Base-by-base conservation (phyloP, 1,140 invertebrate genomes). In the Monochamus saltuarius region DNA sequence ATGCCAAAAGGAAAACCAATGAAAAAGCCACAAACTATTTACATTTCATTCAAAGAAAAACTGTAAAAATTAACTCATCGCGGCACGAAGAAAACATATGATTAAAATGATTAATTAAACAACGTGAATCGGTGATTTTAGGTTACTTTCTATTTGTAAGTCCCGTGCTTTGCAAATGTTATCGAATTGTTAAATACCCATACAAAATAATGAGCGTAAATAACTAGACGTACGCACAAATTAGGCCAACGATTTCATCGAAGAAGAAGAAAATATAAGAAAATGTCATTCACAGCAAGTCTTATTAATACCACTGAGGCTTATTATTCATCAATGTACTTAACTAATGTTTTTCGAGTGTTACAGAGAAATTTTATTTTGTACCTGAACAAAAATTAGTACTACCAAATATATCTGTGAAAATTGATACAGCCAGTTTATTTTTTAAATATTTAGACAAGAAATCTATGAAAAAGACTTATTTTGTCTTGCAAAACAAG, bases 91-190 rank as follows among this genome's bases (percentile, higher is more conserved):
- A 40, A 16, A 13, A 11, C 19, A 22, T n/a, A 19, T 19, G 45
- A 47, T 29, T 47, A 22, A 19, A 47, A 22, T 16, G 11, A 47
- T 47, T 47, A 22, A 22, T 16, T 17, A 22, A 19, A 22, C 13
- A n/a, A 47, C 17, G 16, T 16, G 45, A 47, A 47, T 47, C 45
- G 45, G 45, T 47, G 16, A 47, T 47, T 47, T 47, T 47, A 47
- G 45, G 45, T 47, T 47, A 47, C 45, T 47, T 47, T 47, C 45
- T 47, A 47, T 17, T 47, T 47, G 45, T 22, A 47, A 22, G 13
- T 19, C 17, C 45, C 17, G 29, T 47, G 45, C 45, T n/a, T 47
- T n/a, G 45, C 45, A 47, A 47, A 47, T 47, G 45, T 47, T 19
- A 47, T 47, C 17, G 14, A 47, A 43, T 43, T 17, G 13, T 43